A percentile compares a stretch with the other conserved stretches of the same genome.
These are phyloP conservation scores for Morbakka virulenta DNA, from an alignment of 30 jellyfish, hydroid and myxozoan species.

Conservation along the genomic window DNA sequence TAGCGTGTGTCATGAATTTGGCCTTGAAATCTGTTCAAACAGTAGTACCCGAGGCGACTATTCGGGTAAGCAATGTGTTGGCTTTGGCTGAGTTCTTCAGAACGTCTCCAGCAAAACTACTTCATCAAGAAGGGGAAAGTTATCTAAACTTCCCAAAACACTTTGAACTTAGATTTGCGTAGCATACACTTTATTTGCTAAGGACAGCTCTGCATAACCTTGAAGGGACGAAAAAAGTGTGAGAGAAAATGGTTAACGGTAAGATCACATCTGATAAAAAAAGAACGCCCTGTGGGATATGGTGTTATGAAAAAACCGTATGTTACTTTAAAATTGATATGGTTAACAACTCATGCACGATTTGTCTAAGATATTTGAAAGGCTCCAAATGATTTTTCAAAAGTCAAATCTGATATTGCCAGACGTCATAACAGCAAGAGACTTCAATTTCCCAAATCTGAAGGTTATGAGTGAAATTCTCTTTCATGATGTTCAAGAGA, in stretches of 20 bases:
- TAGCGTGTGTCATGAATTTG: slow-evolving; percentile 49
- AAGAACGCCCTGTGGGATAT: slow-evolving; percentile 32
- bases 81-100: slow-evolving; percentile 31
- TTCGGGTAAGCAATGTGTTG: slow-evolving; percentile 46
- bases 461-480: slow-evolving; percentile 23
- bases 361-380: slow-evolving; percentile 27
- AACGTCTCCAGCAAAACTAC: slow-evolving; percentile 48
- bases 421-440: slow-evolving; percentile 21
- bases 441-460: slow-evolving; percentile 14
- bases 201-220: slow-evolving; percentile 39
- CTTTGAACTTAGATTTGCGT: slow-evolving; percentile 46
- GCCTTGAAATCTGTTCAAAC: slow-evolving; percentile 60
- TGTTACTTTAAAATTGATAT: slow-evolving; percentile 24
- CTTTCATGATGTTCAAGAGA: slow-evolving; percentile 33
- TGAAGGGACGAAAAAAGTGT: slow-evolving; percentile 36
- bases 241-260: slow-evolving; percentile 17
- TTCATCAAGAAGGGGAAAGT: too few species aligned
- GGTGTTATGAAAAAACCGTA: slow-evolving; percentile 26
- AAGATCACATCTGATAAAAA: slow-evolving; percentile 36
- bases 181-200: slow-evolving; percentile 18
- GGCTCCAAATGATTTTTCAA: slow-evolving; percentile 6
- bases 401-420: slow-evolving; percentile 28
- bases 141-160: slow-evolving; percentile 33
- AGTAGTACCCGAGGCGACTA: slow-evolving; percentile 20
- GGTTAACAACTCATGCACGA: slow-evolving; percentile 36